phyloP scores from a whole-genome alignment of 1,140 invertebrate species.

The Kradibia gibbosae region DNA sequence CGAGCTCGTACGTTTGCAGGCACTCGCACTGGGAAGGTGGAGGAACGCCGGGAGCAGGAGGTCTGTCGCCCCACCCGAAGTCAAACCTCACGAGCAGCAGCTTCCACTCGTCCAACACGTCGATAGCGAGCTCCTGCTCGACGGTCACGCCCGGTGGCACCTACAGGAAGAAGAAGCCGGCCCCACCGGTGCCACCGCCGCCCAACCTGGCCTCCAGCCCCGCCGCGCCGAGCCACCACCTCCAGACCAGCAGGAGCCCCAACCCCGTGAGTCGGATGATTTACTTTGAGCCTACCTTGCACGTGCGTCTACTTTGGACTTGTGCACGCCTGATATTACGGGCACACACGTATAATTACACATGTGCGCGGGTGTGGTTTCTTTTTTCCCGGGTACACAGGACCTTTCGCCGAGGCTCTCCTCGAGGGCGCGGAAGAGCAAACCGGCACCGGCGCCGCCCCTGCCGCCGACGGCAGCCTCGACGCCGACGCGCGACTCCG shows the following conservation, averaged over 20 bases:
- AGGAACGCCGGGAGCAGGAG: no score
- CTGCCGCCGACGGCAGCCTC: conserved; percentile 33
- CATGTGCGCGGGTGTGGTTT: no score
- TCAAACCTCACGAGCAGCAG: conserved; percentile 56
- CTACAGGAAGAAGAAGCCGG: conserved; percentile 78
- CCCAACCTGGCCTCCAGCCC: conserved; percentile 68
- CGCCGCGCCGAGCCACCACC: conserved; percentile 47
- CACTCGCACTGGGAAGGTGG: conserved; percentile 55
- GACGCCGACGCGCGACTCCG: not conserved
- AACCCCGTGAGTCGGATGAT: conserved; percentile 21
- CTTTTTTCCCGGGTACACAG: no score
- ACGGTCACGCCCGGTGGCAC: conserved; percentile 61
- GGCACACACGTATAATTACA: no score
- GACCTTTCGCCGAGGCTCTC: conserved; percentile 61
- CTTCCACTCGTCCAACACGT: conserved; percentile 64
- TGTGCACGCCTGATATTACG: no score
- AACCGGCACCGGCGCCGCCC: conserved; percentile 75
- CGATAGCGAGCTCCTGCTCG: conserved; percentile 64
- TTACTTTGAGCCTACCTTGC: not conserved
- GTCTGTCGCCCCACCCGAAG: conserved; percentile 47
- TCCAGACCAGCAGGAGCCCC: conserved; percentile 63
- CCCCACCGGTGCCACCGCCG: conserved; percentile 81
- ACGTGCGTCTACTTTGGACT: not conserved
- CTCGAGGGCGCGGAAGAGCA: conserved; percentile 70
- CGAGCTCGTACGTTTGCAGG: conserved; percentile 53